Conservation (phyloP, 1,140 invertebrate genomes). For the Steinernema khuongi region DNA sequence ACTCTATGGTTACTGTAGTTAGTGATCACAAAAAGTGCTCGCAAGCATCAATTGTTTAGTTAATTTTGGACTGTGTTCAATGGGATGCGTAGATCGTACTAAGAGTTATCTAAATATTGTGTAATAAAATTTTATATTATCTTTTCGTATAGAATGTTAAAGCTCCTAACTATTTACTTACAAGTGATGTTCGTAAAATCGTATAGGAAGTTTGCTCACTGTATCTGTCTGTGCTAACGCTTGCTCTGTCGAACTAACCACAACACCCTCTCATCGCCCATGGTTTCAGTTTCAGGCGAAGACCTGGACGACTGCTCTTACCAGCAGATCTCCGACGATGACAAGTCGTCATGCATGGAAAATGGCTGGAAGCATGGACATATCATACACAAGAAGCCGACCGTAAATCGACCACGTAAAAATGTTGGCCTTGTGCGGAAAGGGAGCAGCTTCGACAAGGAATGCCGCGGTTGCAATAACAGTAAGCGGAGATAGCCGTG, state of each 20-base stretch:
- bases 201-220: too few relatives aligned
- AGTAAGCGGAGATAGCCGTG: not conserved
- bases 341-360: not conserved
- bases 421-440: not conserved
- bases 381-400: not conserved
- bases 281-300: conserved; percentile 12
- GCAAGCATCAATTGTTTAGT: too few relatives aligned
- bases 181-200: too few relatives aligned
- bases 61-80: too few relatives aligned
- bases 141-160: too few relatives aligned
- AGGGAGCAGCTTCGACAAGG: conserved; percentile 10
- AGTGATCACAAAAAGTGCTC: too few relatives aligned
- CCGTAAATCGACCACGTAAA: not conserved
- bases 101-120: too few relatives aligned
- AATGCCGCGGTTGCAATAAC: conserved; percentile 13
- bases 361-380: conserved; percentile 2
- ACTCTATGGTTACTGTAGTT: too few relatives aligned
- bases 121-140: too few relatives aligned
- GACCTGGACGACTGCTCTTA: conserved; percentile 6
- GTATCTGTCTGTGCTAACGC: not conserved
- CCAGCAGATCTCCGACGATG: conserved; percentile 2
- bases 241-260: too few relatives aligned
- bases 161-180: too few relatives aligned
- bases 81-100: too few relatives aligned
- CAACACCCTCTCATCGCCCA: conserved; percentile 11